A percentile compares a stretch with the other conserved stretches of the same genome.
phyloP scores from a whole-genome alignment of 2,888 invertebrate genomes.

The Drosophila neutralis region DNA sequence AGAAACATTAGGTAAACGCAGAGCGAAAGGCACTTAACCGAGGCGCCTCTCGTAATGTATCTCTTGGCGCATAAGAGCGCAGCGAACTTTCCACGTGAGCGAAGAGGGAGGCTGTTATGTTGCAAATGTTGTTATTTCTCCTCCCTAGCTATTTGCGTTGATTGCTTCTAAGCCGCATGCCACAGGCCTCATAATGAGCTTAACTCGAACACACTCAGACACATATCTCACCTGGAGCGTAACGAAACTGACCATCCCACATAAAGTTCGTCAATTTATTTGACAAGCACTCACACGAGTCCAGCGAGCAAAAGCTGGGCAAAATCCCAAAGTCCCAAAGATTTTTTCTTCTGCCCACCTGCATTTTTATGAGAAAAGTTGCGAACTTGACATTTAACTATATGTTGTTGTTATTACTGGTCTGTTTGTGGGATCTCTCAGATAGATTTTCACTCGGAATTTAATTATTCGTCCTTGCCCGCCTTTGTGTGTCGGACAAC shows the following conservation, averaged over 20 bases:
- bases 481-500: conserved; percentile 21
- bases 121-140: conserved; percentile 6
- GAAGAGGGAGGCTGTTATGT: neutral
- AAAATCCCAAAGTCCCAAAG: conserved; percentile 16
- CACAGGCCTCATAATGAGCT: conserved; percentile 67
- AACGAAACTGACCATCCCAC: conserved; percentile 5
- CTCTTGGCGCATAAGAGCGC: conserved; percentile 8
- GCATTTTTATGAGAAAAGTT: conserved; percentile 31
- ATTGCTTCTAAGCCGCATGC: conserved; percentile 55
- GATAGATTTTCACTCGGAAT: conserved; percentile 45
- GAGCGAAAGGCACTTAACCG: conserved; percentile 12
- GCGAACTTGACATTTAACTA: conserved; percentile 26
- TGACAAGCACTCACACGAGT: neutral
- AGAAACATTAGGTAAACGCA: conserved; percentile 22
- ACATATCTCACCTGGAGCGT: conserved; percentile 17
- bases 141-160: conserved; percentile 41
- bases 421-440: conserved; percentile 50
- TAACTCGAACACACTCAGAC: conserved; percentile 42
- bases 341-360: conserved; percentile 9
- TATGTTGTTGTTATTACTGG: conserved; percentile 30
- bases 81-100: conserved; percentile 13
- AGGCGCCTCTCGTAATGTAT: conserved; percentile 19
- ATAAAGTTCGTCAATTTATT: conserved; percentile 32
- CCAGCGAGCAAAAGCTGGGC: conserved; percentile 10
- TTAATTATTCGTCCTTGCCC: conserved; percentile 63